These are phyloP conservation scores for Austrofundulus limnaeus DNA, from an alignment of 2,113 vertebrate genomes.

Conservation along the genomic window DNA sequence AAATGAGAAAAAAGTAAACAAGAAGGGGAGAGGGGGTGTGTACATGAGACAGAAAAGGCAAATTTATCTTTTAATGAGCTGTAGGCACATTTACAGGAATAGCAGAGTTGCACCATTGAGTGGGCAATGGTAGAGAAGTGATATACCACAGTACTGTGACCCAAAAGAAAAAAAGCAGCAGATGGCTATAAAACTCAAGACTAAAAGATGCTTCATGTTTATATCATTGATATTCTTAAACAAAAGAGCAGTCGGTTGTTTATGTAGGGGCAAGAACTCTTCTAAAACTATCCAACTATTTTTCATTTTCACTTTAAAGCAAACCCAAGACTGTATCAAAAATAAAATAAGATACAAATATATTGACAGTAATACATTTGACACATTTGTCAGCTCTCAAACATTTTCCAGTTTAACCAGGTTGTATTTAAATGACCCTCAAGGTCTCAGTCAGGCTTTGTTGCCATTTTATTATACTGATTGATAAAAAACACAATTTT, in stretches of 20 bases:
- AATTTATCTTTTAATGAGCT: conserved; percentile 23
- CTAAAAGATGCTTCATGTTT: not conserved
- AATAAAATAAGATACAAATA: too few species aligned
- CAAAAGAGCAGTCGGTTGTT: not conserved
- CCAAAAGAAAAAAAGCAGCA: conserved; percentile 4
- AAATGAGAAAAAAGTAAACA: not conserved
- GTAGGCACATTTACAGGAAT: conserved; percentile 8
- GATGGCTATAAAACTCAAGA: not conserved
- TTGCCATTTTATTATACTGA: not conserved
- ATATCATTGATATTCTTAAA: not conserved
- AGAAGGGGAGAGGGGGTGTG: not conserved
- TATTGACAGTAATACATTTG: too few species aligned
- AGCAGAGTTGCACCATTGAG: conserved; percentile 14
- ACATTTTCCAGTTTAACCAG: too few species aligned
- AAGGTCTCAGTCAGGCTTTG: not conserved
- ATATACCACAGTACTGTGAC: conserved; percentile 2
- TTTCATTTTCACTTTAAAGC: too few species aligned
- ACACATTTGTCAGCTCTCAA: too few species aligned
- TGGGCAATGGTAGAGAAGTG: conserved; percentile 17
- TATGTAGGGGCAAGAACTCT: too few species aligned
- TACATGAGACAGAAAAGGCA: not conserved
- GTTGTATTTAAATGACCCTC: too few species aligned
- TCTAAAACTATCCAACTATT: too few species aligned
- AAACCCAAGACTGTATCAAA: too few species aligned
- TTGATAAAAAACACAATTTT: not conserved